Percentiles rank a stretch among this genome's conserved stretches.
Evolutionary conservation across 1,140 invertebrate species (phyloP).

Genomic region (Megalopta genalis): DNA sequence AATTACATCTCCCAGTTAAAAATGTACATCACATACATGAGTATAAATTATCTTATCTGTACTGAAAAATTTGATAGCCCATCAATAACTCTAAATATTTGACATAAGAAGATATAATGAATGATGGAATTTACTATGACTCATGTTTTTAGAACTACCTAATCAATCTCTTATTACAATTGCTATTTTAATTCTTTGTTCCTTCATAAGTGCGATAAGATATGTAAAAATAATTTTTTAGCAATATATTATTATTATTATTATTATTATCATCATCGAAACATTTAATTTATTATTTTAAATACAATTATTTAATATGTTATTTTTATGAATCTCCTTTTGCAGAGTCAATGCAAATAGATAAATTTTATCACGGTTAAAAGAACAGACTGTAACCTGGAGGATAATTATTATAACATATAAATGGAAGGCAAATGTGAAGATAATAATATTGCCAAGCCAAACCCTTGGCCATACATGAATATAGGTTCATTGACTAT

Average conservation of each 20-base stretch:
- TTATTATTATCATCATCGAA: background rate
- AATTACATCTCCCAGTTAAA: background rate
- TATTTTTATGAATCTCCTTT: conserved; percentile 11
- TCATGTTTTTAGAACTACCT: too few species aligned
- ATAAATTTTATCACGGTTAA: background rate
- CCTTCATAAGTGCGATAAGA: background rate
- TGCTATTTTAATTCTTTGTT: background rate
- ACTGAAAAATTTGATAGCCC: background rate
- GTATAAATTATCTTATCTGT: background rate
- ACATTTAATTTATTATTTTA: background rate
- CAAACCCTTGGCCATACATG: conserved; percentile 72
- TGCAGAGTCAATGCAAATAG: conserved; percentile 31
- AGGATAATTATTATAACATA: conserved; percentile 1
- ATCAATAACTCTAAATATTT: background rate
- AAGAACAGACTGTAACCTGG: background rate
- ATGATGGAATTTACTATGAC: background rate
- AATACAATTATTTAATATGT: background rate
- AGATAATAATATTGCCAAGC: conserved; percentile 45
- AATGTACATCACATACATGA: background rate
- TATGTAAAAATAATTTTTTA: background rate
- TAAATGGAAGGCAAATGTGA: conserved; percentile 59
- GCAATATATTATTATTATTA: background rate
- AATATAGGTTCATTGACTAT: conserved; percentile 67
- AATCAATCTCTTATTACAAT: background rate
- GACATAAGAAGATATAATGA: background rate